Evolutionary conservation across 2,888 invertebrate species (phyloP).

Genomic region (Trisateles emortualis): DNA sequence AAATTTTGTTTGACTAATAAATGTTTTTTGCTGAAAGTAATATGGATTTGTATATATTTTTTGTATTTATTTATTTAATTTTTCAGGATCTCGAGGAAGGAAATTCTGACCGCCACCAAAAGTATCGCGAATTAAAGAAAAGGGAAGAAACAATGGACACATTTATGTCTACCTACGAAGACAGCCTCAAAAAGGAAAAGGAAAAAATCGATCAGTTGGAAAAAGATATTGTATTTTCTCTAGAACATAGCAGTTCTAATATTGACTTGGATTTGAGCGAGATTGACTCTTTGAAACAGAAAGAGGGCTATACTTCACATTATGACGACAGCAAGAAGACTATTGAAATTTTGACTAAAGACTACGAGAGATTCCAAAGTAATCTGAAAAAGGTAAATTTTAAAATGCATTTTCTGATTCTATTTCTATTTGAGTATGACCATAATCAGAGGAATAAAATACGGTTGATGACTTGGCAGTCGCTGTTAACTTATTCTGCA

Average conservation of each 20-base stretch:
- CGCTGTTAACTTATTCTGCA: no score
- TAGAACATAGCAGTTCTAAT: constrained; percentile 90
- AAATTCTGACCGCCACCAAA: constrained; percentile 91
- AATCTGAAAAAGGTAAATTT: constrained; percentile 86
- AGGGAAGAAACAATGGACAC: constrained; percentile 94
- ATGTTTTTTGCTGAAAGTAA: no score
- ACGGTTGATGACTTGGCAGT: no score
- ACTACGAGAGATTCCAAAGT: constrained; percentile 88
- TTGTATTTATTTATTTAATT: no score
- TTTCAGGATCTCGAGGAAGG: constrained; percentile 89
- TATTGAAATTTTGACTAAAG: constrained; percentile 73
- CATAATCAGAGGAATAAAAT: no score
- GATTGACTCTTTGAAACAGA: constrained; percentile 80
- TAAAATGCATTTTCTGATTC: neutral
- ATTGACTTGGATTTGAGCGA: constrained; percentile 88
- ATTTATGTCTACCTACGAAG: constrained; percentile 90
- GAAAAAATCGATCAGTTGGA: constrained; percentile 88
- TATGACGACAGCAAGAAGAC: constrained; percentile 85
- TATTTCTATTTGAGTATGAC: no score
- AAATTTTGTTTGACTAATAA: no score
- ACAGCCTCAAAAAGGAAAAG: constrained; percentile 88
- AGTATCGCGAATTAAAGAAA: constrained; percentile 92
- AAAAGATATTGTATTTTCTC: constrained; percentile 87
- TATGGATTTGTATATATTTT: no score
- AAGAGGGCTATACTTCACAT: constrained; percentile 71